Conservation (phyloP, 2,797 vertebrate genomes). For the Aselliscus stoliczkanus region DNA sequence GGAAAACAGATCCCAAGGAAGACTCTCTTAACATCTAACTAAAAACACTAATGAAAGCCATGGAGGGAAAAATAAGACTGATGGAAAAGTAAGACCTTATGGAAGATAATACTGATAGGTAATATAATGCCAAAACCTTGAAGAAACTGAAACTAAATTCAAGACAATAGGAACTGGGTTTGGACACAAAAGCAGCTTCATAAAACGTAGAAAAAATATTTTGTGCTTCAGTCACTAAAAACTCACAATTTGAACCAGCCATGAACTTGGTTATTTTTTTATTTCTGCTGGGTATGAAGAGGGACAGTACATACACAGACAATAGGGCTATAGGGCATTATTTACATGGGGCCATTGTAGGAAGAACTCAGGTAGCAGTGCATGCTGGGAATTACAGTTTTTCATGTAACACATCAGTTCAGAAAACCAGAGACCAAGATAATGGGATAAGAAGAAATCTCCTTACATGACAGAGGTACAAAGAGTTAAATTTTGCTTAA, state of each 20-base stretch:
- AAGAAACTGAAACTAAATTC: conserved; percentile 34
- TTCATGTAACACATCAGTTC: neutral
- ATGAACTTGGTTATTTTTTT: neutral
- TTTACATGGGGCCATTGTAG: neutral
- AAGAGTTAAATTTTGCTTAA: conserved; percentile 15
- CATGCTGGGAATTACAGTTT: neutral
- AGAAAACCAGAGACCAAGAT: neutral
- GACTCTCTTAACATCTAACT: conserved; percentile 25
- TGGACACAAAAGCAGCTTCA: neutral
- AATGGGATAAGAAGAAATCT: neutral
- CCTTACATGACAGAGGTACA: neutral
- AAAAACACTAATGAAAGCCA: conserved; percentile 35
- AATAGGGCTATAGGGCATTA: neutral
- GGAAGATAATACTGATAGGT: conserved; percentile 36
- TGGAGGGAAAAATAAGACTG: neutral
- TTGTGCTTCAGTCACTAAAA: neutral
- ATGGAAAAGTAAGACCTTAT: no score
- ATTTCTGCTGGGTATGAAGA: neutral
- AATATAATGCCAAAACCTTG: neutral
- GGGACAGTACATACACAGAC: neutral
- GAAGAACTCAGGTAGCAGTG: neutral
- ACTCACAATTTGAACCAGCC: neutral
- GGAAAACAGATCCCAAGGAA: conserved; percentile 27
- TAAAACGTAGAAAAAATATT: conserved; percentile 40
- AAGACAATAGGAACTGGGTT: neutral